A percentile compares a stretch with the other conserved stretches of the same genome.
phyloP scores from a whole-genome alignment of 1,140 invertebrate genomes.

The Caenorhabditis tropicalis region DNA sequence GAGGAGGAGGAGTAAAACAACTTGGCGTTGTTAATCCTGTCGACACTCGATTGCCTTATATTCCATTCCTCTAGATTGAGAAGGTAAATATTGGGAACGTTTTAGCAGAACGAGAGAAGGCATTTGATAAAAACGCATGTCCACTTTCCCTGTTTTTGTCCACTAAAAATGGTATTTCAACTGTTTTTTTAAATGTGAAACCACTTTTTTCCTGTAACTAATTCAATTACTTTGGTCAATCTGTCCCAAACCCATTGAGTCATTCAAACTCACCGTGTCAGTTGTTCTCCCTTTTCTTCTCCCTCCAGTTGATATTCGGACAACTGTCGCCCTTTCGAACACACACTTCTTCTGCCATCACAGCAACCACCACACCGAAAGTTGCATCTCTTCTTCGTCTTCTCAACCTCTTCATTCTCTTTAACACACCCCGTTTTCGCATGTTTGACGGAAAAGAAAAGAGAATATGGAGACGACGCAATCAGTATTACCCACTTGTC shows the following conservation, averaged over 20 bases:
- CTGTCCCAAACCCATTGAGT: neutral
- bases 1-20: neutral
- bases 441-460: neutral
- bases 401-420: neutral
- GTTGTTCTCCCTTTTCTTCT: neutral
- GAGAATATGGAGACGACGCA: neutral
- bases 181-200: too few relatives aligned
- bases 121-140: too few relatives aligned
- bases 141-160: too few relatives aligned
- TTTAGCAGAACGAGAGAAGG: too few relatives aligned
- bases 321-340: conserved; percentile 27
- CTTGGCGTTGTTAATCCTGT: neutral
- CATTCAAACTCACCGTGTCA: neutral
- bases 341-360: neutral
- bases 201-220: too few relatives aligned
- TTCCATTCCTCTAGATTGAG: too few relatives aligned
- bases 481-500: neutral
- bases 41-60: neutral
- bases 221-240: neutral
- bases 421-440: neutral
- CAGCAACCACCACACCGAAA: neutral
- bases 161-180: too few relatives aligned
- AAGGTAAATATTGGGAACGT: neutral
- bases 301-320: neutral
- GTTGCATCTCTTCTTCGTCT: neutral